Evolutionary conservation across 2,113 vertebrate species (phyloP), one percentile per base, ranked within the genome.

Genomic region (Rhinolophus ferrumequinum): DNA sequence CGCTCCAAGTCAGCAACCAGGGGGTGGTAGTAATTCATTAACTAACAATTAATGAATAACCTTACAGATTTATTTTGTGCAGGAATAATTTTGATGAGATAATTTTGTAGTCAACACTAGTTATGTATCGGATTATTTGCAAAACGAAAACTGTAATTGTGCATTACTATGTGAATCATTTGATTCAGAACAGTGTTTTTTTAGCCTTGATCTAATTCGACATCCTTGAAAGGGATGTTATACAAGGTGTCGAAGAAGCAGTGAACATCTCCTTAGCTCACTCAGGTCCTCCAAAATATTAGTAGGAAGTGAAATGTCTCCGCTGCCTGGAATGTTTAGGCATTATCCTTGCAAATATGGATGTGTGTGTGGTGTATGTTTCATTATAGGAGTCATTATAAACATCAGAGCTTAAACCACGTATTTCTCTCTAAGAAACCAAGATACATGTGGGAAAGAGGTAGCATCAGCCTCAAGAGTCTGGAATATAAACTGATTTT

Each of bases 141-240:
- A 77, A 75, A 97, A 95, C 30, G 10, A 90, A 88, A 84, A 15
- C 41, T 80, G 58, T 30, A 47, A 33, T 19, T 83, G 22, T 41
- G 6, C 70, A 58, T 67, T 93, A 19, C 33, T 80, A 94, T 81
- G 93, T 77, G 38, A 90, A 21, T 89, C 47, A 84, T 92, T 93
- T 93, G 69, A 72, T 96, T 93, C 24, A 50, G 80, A 94, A 82
- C 87, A 84, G 11, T 47, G 0, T 70, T 93, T 44, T 91, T 93
- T 44, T 44, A 95, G 83, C 76, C 38, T 81, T 66, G 18, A 73
- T 94, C 9, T 76, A 73, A 83, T 72, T 60, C 88, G 76, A 69
- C 47, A 73, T 79, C 81, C 13, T 73, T 88, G 86, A 70, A 85
- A 88, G 41, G 76, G 26, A 64, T 86, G 5, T 52, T 84, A 15